Evolutionary conservation across 2,113 vertebrate genomes (phyloP), one percentile per base, ranked within the genome.

Genomic region (Catharus bicknelli): DNA sequence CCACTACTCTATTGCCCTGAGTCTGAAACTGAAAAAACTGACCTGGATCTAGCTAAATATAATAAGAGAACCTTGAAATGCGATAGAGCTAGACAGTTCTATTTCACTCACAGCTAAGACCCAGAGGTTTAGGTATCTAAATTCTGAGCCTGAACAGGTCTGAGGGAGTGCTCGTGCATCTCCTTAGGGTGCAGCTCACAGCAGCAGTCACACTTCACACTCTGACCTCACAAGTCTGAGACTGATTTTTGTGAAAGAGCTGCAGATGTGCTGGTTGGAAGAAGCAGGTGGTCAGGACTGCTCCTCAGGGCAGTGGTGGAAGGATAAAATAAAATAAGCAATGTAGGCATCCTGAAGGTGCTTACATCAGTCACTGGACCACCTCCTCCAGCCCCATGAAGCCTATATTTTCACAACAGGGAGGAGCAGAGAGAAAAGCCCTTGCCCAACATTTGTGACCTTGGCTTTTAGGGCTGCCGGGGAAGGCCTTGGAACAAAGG

Each of bases 191-290:
- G 77, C 42, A 64, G 32, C 4, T 80, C 11, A 1, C 0, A 4
- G 25, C 32, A 58, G 25, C n/a, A 27, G 42, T 79, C 22, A 21
- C 17, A 2, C 11, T 55, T 45, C 13, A 36, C 14, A 4, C 9
- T 16, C 30, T 0, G 0, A 47, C 15, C 11, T 27, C 25, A 14
- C 0, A 1, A 23, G 21, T 22, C 64, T 54, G 18, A 23, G 34
- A 10, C 13, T 18, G 6, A 53, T 7, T 25, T 2, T 2, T 18
- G 42, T 19, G 11, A 11, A 58, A 62, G 4, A 66, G 19, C 54
- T 69, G 23, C 54, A 66, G 63, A 48, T 1, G 5, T 1, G 1
- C 23, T 11, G 7, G 23, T 3, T 62, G 38, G 54, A 58, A 45
- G 61, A 23, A 59, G 25, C 25, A 36, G 15, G 9, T 2, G 1